Evolutionary conservation across 1,140 invertebrate species (phyloP).

Genomic region (Hycleus phaleratus): DNA sequence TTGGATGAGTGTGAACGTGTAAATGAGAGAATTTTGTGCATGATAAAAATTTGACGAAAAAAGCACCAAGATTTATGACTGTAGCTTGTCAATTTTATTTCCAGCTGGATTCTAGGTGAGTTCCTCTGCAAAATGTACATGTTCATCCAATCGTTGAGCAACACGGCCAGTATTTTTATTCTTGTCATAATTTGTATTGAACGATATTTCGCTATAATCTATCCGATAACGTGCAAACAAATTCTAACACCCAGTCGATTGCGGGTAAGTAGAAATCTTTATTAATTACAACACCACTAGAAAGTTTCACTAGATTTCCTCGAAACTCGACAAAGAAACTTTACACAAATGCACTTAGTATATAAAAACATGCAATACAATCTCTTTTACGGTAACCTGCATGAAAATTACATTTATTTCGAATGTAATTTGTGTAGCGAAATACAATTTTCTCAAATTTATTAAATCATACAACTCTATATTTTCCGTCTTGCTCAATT

Average conservation of each 20-base stretch:
- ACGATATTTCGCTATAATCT: constrained; percentile 72
- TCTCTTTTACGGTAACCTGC: too few relatives aligned
- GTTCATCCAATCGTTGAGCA: constrained; percentile 70
- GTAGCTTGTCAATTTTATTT: constrained; percentile 28
- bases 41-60: neutral
- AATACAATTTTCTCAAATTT: too few relatives aligned
- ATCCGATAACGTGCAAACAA: constrained; percentile 71
- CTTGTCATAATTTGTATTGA: constrained; percentile 76
- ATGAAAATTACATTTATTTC: too few relatives aligned
- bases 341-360: too few relatives aligned
- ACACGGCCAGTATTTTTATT: constrained; percentile 75
- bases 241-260: constrained; percentile 62
- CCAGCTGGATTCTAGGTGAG: constrained; percentile 69
- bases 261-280: constrained; percentile 47
- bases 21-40: neutral
- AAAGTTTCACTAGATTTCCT: neutral
- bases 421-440: too few relatives aligned
- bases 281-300: neutral
- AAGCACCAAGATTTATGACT: neutral
- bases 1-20: too few relatives aligned
- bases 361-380: too few relatives aligned
- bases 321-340: too few relatives aligned
- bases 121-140: constrained; percentile 79
- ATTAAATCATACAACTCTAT: too few relatives aligned
- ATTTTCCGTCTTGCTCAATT: too few relatives aligned